A percentile compares a stretch with the other conserved stretches of the same genome.
Conservation (phyloP, 2,888 invertebrate species). For the Caenorhabditis panamensis region DNA sequence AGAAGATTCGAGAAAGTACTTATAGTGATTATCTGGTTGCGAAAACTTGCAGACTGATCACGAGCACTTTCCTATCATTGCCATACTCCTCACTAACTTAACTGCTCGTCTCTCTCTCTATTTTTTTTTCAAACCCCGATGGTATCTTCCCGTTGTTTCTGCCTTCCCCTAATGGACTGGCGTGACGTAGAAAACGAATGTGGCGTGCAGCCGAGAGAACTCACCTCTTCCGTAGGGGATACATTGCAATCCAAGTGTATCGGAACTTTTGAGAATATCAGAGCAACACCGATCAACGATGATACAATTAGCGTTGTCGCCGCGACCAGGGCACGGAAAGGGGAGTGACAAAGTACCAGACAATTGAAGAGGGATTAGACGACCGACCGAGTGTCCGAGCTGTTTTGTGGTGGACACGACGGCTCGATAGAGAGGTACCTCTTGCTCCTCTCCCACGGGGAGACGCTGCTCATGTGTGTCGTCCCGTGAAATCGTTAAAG, state of each 20-base stretch:
- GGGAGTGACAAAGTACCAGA: slow-evolving; percentile 38
- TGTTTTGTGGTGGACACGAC: slow-evolving; percentile 62
- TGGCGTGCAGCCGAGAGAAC: slow-evolving; percentile 47
- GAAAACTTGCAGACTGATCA: neutral
- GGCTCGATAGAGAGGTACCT: slow-evolving; percentile 39
- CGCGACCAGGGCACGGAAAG: slow-evolving; percentile 17
- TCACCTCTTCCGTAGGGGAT: slow-evolving; percentile 53
- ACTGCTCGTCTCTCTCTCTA: slow-evolving; percentile 9
- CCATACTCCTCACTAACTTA: neutral
- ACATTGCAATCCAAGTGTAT: slow-evolving; percentile 45
- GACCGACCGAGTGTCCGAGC: slow-evolving; percentile 53
- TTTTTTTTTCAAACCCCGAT: slow-evolving; percentile 26
- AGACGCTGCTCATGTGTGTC: slow-evolving; percentile 39
- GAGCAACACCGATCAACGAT: slow-evolving; percentile 53
- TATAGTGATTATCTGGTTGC: too few species aligned
- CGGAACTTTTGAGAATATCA: slow-evolving; percentile 48
- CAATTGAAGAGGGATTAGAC: slow-evolving; percentile 55
- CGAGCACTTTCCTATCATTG: slow-evolving; percentile 5
- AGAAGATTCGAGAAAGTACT: too few species aligned
- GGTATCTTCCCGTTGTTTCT: slow-evolving; percentile 30
- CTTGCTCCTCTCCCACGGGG: slow-evolving; percentile 34
- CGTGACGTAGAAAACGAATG: slow-evolving; percentile 39
- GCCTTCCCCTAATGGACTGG: slow-evolving; percentile 29
- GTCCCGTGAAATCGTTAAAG: slow-evolving; percentile 56
- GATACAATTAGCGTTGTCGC: slow-evolving; percentile 56